Percentiles rank a stretch among this genome's conserved stretches.
These are phyloP conservation scores for Perodicticus potto DNA, from an alignment of 2,797 vertebrate species.

Conservation along the genomic window DNA sequence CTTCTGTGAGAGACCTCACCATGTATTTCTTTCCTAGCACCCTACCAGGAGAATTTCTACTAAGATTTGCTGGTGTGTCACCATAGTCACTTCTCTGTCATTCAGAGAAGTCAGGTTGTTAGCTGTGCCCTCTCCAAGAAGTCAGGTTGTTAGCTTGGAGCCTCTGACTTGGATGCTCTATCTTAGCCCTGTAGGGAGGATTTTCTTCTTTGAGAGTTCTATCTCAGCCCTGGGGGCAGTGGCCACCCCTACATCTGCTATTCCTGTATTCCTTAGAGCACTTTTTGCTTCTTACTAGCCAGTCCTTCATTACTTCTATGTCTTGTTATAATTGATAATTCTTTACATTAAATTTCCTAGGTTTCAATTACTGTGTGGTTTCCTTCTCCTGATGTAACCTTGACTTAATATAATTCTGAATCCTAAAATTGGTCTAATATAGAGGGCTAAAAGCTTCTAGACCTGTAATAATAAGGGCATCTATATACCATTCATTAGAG, in stretches of 20 bases:
- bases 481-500: not conserved
- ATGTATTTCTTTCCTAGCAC: not conserved
- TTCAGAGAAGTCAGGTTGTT: not conserved
- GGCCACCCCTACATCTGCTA: not conserved
- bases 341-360: not conserved
- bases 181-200: not conserved
- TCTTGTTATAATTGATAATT: not conserved
- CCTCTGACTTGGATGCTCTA: not conserved
- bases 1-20: not conserved
- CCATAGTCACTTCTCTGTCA: not conserved
- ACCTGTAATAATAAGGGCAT: not conserved
- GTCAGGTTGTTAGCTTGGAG: not conserved
- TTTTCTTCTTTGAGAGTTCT: not conserved
- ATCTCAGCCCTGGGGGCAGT: not conserved
- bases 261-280: not conserved
- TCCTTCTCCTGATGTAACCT: not conserved
- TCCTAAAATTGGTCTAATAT: not conserved
- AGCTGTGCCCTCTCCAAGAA: not conserved
- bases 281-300: not conserved
- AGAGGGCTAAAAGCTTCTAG: not conserved
- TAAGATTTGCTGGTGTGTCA: not conserved
- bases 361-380: not conserved
- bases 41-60: not conserved
- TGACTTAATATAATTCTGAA: not conserved
- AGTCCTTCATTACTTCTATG: not conserved